Base-by-base conservation (phyloP, 2,113 vertebrate species). In the cat (Felis catus) region DNA sequence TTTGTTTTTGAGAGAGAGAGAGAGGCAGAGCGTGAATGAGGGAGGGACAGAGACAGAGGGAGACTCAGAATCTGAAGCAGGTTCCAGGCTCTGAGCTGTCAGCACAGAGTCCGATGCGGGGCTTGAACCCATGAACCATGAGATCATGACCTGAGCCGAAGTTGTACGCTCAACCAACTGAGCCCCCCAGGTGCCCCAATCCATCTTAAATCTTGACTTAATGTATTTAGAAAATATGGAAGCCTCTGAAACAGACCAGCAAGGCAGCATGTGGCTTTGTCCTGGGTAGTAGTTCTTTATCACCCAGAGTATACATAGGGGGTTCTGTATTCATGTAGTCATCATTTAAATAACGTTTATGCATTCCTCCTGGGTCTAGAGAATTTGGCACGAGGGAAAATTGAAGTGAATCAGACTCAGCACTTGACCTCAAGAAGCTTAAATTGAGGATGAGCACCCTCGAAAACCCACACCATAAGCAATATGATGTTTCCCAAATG, bases 391-490 rank as follows among this genome's bases (percentile, higher is more conserved):
- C 39, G 27, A 66, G n/a, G 86, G 86, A n/a, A 92, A 92, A 93
- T 85, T 81, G 84, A 95, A n/a, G 92, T 63, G 65, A 93, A 55
- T 29, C 31, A 23, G 29, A 41, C 12, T n/a, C 10, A 55, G 31
- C 12, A 5, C 36, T 80, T 96, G 51, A 71, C 48, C 27, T 97
- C n/a, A 93, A 68, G 91, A 70, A 95, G 51, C 55, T 96, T 53
- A 76, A 91, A 63, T 86, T 33, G 36, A 53, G 84, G 81, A 78
- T 29, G n/a, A 82, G 3, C 66, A 61, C 39, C 19, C 45, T 86
- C 3, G 0, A 73, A 89, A 4, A 53, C 15, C 14, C 10, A 12
- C 71, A 16, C 27, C 21, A 53, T 29, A 68, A 10, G 15, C 51
- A 33, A 19, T 14, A 45, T 65, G 61, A 88, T 92, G 12, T 41